Evolutionary conservation across 2,888 invertebrate genomes (phyloP).

Genomic region (Lathronympha strigana): DNA sequence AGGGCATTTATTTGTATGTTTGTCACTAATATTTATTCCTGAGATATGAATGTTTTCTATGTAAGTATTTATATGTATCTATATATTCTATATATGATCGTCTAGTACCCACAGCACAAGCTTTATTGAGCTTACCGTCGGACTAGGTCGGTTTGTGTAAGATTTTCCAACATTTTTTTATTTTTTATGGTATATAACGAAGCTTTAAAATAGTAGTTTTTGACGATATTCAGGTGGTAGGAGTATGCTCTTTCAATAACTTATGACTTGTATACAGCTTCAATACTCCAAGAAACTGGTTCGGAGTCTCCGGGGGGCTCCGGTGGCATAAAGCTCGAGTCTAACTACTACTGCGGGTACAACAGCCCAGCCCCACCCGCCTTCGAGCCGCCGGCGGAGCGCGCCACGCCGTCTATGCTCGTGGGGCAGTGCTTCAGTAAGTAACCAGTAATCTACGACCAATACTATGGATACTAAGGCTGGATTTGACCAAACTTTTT

Average conservation of each 20-base stretch:
- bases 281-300: conserved; percentile 95
- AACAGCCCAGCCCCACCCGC: conserved; percentile 78
- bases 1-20: too few relatives aligned
- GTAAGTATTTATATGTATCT: too few relatives aligned
- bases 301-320: conserved; percentile 85
- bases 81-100: too few relatives aligned
- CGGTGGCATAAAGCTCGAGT: conserved; percentile 80
- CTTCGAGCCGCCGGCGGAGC: conserved; percentile 73
- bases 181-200: too few relatives aligned
- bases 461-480: neutral
- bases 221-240: neutral
- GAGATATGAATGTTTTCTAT: too few relatives aligned
- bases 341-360: conserved; percentile 80
- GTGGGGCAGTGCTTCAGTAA: conserved; percentile 92
- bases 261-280: conserved; percentile 85
- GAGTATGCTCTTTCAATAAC: conserved; percentile 26
- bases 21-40: too few relatives aligned
- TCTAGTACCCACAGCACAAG: too few relatives aligned
- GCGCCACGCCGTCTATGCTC: conserved; percentile 87
- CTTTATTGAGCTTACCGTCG: too few relatives aligned
- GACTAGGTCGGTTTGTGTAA: too few relatives aligned
- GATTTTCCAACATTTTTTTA: too few relatives aligned
- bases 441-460: conserved; percentile 55
- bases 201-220: too few relatives aligned
- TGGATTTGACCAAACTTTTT: too few relatives aligned